Conservation (phyloP, 2,888 invertebrate genomes). For the Polyommatus iphigenia region DNA sequence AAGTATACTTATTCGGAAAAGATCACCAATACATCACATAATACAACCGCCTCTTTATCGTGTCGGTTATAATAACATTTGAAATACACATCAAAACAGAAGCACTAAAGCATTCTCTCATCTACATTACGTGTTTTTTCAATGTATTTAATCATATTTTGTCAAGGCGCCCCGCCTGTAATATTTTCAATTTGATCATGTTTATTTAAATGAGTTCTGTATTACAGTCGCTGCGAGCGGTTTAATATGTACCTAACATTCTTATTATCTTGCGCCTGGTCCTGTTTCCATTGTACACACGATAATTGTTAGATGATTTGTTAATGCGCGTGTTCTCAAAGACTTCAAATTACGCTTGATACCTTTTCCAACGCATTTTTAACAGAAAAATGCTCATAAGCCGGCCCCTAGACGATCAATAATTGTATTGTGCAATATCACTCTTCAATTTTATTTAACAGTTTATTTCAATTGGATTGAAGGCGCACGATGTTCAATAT, state of each 20-base stretch:
- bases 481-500: too few species aligned
- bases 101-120: not conserved
- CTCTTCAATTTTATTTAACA: too few species aligned
- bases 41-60: not conserved
- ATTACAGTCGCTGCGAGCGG: conserved; percentile 56
- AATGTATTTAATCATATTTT: conserved; percentile 39
- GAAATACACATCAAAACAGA: not conserved
- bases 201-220: conserved; percentile 76
- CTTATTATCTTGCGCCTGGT: conserved; percentile 63
- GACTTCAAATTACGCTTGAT: too few species aligned
- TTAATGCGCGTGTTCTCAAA: too few species aligned
- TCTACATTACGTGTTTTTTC: conserved; percentile 21
- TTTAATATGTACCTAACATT: conserved; percentile 72
- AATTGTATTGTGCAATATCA: too few species aligned
- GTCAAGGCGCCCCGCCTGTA: conserved; percentile 46
- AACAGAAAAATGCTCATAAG: too few species aligned
- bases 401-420: too few species aligned
- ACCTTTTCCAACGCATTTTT: too few species aligned
- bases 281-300: conserved; percentile 46
- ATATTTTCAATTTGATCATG: conserved; percentile 78
- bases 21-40: not conserved
- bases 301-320: not conserved
- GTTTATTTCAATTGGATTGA: too few species aligned
- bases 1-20: too few species aligned
- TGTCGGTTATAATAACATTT: not conserved